These are phyloP conservation scores for Oxygymnocypris stewartii DNA, from an alignment of 2,113 vertebrate species.

Conservation along the genomic window DNA sequence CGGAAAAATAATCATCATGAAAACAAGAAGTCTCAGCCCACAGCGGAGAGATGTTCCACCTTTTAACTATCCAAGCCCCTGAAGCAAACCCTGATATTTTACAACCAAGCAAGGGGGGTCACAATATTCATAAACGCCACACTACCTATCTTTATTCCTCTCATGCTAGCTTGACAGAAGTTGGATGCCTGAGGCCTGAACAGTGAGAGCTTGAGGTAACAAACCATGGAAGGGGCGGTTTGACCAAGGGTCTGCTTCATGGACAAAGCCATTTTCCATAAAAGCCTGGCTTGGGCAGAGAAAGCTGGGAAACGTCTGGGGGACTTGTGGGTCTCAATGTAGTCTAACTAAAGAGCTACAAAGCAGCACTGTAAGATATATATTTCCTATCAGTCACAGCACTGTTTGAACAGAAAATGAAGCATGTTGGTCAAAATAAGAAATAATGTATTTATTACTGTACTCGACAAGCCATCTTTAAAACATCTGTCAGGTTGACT, in stretches of 20 bases:
- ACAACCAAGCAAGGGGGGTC: too few species aligned
- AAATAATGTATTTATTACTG: constrained; percentile 52
- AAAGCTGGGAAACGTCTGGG: constrained; percentile 38
- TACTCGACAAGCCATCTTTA: constrained; percentile 47
- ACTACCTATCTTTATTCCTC: constrained; percentile 46
- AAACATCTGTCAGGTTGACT: constrained; percentile 42
- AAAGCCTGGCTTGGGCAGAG: constrained; percentile 51
- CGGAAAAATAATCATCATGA: constrained; percentile 70
- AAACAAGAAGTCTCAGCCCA: constrained; percentile 63
- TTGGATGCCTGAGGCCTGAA: constrained; percentile 39
- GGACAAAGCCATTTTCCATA: constrained; percentile 50
- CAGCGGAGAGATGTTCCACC: constrained; percentile 59
- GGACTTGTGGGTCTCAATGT: constrained; percentile 23
- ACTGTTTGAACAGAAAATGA: constrained; percentile 41
- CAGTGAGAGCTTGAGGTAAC: constrained; percentile 9
- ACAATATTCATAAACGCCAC: too few species aligned
- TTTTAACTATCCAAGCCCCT: constrained; percentile 50
- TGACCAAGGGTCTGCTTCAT: constrained; percentile 45
- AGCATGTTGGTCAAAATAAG: constrained; percentile 55
- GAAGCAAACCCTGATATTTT: constrained; percentile 60
- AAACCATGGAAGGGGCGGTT: constrained; percentile 10
- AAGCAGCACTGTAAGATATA: constrained; percentile 50
- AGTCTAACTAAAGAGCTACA: constrained; percentile 38
- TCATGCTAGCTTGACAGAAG: constrained; percentile 50
- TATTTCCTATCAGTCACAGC: constrained; percentile 50